These are phyloP conservation scores for Synergus japonicus DNA, from an alignment of 2,888 invertebrate genomes.

Conservation along the genomic window DNA sequence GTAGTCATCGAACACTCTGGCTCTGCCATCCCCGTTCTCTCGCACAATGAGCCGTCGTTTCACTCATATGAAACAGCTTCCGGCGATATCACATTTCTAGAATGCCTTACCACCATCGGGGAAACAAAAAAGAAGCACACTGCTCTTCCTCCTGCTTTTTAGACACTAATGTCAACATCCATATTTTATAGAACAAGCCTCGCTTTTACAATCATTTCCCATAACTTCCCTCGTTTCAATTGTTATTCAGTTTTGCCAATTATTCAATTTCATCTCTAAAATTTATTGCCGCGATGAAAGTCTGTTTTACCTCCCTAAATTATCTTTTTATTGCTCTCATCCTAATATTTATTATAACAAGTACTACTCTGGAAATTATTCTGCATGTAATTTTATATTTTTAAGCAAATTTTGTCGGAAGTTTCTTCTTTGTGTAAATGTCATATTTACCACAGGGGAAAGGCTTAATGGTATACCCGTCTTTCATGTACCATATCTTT, in stretches of 20 bases:
- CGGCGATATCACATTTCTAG: constrained; percentile 65
- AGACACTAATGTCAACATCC: background rate
- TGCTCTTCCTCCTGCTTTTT: background rate
- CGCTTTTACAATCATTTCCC: background rate
- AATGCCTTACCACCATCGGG: constrained; percentile 46
- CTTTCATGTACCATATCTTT: background rate
- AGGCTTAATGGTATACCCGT: background rate
- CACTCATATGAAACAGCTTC: constrained; percentile 66
- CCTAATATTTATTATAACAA: too few species aligned
- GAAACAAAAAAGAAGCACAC: constrained; percentile 22
- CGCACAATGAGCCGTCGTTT: constrained; percentile 62
- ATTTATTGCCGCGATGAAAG: background rate
- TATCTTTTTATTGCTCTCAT: too few species aligned
- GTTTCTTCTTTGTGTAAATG: background rate
- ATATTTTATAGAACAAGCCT: background rate
- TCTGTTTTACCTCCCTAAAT: too few species aligned
- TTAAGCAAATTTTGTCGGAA: background rate
- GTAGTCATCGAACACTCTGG: constrained; percentile 53
- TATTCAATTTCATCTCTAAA: background rate
- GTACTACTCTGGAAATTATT: background rate
- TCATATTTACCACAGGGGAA: background rate
- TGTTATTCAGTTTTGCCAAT: background rate
- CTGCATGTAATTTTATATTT: background rate
- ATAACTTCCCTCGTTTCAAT: background rate
- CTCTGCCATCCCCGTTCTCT: constrained; percentile 43